Evolutionary conservation across 2,888 invertebrate species (phyloP), one percentile per base, ranked within the genome.

Genomic region (Noctua fimbriata): DNA sequence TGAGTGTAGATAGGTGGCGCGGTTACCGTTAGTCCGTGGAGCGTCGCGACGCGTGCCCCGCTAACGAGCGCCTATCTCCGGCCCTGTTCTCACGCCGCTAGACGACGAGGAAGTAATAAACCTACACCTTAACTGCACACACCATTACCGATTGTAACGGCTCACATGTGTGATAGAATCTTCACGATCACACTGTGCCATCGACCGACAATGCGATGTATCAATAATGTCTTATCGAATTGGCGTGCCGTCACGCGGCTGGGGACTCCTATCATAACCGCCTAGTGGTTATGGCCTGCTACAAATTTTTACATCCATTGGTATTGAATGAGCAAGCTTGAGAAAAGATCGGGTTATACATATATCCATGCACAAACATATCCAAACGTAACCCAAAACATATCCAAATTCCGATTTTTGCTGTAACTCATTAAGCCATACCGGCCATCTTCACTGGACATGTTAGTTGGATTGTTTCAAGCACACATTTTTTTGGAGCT

Each of bases 71-170:
- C 94, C 95, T 95, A 96, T 96, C 95, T 96, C 95, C 95, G 95
- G 95, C 92, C 92, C 92, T 93, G 94, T 94, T 96, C 95, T 93
- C 96, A 95, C 94, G 93, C 90, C 93, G 93, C 93, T 90, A 92
- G 91, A 91, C 93, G 91, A 92, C 93, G 91, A 95, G 96, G 96
- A 96, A 96, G 96, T 93, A 96, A 96, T 96, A 96, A 96, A 95
- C 94, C 94, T 95, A 96, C 94, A 95, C 96, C 95, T 95, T 96
- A 95, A 95, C 96, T 95, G 96, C 95, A 94, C 94, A 95, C 93
- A 93, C 94, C 95, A 96, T 96, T 96, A 96, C 96, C 94, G 95
- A 95, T 95, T 95, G 95, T 96, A 96, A 95, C 95, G 95, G 95
- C 93, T 92, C 92, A 93, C 92, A 92, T 92, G 90, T 93, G 91